Base-by-base conservation (phyloP, 1,140 invertebrate genomes). In the Maniola jurtina region DNA sequence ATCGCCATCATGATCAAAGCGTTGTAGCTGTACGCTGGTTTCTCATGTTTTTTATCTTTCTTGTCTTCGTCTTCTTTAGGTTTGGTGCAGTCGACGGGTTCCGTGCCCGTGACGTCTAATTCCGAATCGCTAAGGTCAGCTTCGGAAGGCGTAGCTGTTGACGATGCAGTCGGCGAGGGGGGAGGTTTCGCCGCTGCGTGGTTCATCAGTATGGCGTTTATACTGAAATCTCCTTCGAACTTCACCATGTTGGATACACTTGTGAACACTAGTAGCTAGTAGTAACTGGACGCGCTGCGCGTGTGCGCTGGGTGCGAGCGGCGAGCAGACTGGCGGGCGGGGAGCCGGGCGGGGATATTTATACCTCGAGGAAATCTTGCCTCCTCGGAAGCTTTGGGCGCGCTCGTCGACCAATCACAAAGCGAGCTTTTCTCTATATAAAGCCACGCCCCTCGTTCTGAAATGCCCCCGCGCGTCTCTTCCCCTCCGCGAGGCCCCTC, bases 1-100 rank as follows among this genome's bases (percentile, higher is more conserved):
- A 99, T 99, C 33, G 99, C 99, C 98, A 99, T 99, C 98, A 99
- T 99, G 76, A 99, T 99, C 6, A 99, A 93, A 0, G 99, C 98
- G 91, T 99, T 99, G 92, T 99, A 99, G 80, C 97, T 99, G 91
- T 98, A 99, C 0, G 98, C 97, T 0, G 99, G 99, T 79, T 99
- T 99, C 79, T 98, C 97, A 70, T 94, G 93, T 79, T 94, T 94
- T 81, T 95, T 94, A 61, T 94, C 93, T 52, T 93, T 92, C 15
- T 84, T 85, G 40, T 89, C 86, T 35, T 84, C 79, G 47, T 77
- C 79, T 6, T 88, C 72, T 50, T 90, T 92, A 0, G 85, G 79
- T 9, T 92, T 93, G 8, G 94, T 93, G 78, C 94, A 95, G 77
- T 95, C 94, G 62, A 95, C 86, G 4, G 94, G 94, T 36, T 94